Evolutionary conservation across 2,113 vertebrate species (phyloP), one percentile per base, ranked within the genome.

Genomic region (Rhizomys pruinosus): DNA sequence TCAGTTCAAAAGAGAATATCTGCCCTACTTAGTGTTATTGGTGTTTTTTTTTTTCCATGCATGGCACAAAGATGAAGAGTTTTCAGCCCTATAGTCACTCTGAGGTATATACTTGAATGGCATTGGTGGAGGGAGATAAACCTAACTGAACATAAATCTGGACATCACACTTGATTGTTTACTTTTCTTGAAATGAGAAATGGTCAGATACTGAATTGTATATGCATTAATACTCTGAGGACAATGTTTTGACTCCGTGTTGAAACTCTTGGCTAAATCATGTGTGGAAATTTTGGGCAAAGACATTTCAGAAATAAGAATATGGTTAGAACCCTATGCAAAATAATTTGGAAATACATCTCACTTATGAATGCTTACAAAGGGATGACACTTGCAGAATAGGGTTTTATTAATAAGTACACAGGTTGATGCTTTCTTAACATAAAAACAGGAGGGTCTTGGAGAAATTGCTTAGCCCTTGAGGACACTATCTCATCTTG

Each of bases 311-410:
- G 37, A 42, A 73, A 47, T 4, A 19, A 3, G 1, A 17, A 63
- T 59, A 13, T 47, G 15, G 1, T 3, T 27, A 11, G 16, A 90
- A 44, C 15, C n/a, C 22, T 47, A 7, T n/a, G n/a, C 25, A 4
- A 34, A 5, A 0, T 19, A 73, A 82, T n/a, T n/a, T n/a, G n/a
- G n/a, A 52, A 52, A 6, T 52, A 11, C 11, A 6, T 19, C 27
- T 27, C 39, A 11, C 16, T 2, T 63, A n/a, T n/a, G 15, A 29
- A 11, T 66, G 27, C 32, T 66, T 6, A 8, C 29, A 1, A 57
- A 76, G 42, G 11, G 2, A 4, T 22, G 12, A 5, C 1, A 22
- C 19, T 8, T 34, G 8, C 1, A 55, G 9, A 91, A 13, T 2
- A 74, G 34, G 47, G 32, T 32, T 32, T 44, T 27, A 64, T 44